These are phyloP conservation scores for Seriola quinqueradiata DNA, from an alignment of 2,113 vertebrate genomes.

Conservation along the genomic window DNA sequence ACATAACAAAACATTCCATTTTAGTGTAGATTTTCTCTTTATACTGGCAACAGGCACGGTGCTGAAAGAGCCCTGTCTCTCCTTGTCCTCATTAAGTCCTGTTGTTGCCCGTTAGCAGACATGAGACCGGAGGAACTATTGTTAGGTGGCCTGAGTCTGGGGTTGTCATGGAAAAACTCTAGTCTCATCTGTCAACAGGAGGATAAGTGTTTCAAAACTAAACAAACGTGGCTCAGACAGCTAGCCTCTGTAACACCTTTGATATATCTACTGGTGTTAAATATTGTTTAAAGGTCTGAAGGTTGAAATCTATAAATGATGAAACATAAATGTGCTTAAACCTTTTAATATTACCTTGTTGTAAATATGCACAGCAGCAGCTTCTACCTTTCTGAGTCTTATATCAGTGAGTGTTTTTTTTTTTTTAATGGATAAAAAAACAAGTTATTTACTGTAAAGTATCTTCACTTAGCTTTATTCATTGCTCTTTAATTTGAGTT, in stretches of 20 bases:
- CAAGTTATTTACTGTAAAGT: background rate
- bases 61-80: slow-evolving; percentile 52
- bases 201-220: slow-evolving; percentile 76
- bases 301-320: slow-evolving; percentile 21
- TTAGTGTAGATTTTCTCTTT: slow-evolving; percentile 19
- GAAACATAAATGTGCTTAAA: slow-evolving; percentile 3
- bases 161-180: slow-evolving; percentile 72
- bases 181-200: slow-evolving; percentile 68
- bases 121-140: slow-evolving; percentile 53
- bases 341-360: background rate
- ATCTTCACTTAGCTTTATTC: slow-evolving; percentile 11
- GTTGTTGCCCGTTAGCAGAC: slow-evolving; percentile 51
- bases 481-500: slow-evolving; percentile 39
- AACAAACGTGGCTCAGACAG: slow-evolving; percentile 58
- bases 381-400: background rate
- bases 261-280: slow-evolving; percentile 13
- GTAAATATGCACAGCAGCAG: background rate
- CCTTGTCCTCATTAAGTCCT: slow-evolving; percentile 55
- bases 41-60: slow-evolving; percentile 17
- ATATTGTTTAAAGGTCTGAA: slow-evolving; percentile 20
- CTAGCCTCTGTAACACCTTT: slow-evolving; percentile 43
- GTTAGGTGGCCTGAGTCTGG: slow-evolving; percentile 60
- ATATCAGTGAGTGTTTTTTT: background rate
- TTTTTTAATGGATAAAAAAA: background rate
- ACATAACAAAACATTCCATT: slow-evolving; percentile 19